Base-by-base conservation (phyloP, 2,113 vertebrate genomes). In the Catharus bicknelli region DNA sequence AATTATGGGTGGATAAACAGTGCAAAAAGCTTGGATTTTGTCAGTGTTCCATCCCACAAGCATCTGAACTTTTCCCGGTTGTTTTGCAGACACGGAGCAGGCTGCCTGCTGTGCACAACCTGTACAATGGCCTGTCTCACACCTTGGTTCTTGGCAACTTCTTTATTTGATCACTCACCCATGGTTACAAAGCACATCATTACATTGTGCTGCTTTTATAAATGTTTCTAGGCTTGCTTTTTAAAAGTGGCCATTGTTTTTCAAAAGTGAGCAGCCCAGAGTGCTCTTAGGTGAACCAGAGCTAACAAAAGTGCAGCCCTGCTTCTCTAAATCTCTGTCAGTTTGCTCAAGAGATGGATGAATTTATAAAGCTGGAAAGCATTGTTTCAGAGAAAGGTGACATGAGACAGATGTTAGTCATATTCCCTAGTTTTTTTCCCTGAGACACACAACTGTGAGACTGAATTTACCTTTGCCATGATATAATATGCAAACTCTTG, bases 351-450 rank as follows among this genome's bases (percentile, higher is more conserved):
- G 90, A 94, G 72, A 74, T 68, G 63, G 85, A 88, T 78, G 61
- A 70, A 88, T 90, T 93, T 32, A 83, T 54, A 88, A 85, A 88
- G 55, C 40, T 54, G 59, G 78, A 83, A 92, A 94, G 20, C 45
- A 68, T 36, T 74, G 12, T n/a, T 86, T 82, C 68, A 61, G 72
- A 61, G 73, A 83, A 75, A 73, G 74, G 58, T 92, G 86, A 94
- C 85, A 82, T 2, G 18, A 94, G 81, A 82, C 91, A 84, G n/a
- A 85, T 80, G 78, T 36, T 85, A 59, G 48, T 79, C n/a, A 45
- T 54, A 86, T 42, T 67, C n/a, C 26, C 29, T 58, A n/a, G 10
- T 29, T 58, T 88, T 88, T 83, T 78, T 30, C 18, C 51, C 43
- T 26, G 11, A 86, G 54, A 78, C 43, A 38, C 40, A 36, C 30